A percentile compares a stretch with the other conserved stretches of the same genome.
Evolutionary conservation across 2,888 invertebrate species (phyloP).

Genomic region (Enchytraeus crypticus): DNA sequence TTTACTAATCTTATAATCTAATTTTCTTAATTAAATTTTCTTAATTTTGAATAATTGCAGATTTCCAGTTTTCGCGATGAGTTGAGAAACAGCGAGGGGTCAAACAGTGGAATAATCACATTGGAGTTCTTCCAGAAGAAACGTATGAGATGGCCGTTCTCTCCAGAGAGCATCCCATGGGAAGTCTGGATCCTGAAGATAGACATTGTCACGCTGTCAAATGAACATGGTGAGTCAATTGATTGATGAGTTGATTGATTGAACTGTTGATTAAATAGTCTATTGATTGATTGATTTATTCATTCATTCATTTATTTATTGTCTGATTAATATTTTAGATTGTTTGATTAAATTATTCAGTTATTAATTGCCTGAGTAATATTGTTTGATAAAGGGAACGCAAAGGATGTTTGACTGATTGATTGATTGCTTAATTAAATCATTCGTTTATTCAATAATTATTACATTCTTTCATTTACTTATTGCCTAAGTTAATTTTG

Average conservation of each 20-base stretch:
- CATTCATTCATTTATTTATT: no score
- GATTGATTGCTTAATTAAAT: no score
- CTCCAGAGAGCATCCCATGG: conserved; percentile 88
- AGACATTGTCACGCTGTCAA: conserved; percentile 70
- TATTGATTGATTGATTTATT: no score
- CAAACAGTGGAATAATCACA: conserved; percentile 38
- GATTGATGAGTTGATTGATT: no score
- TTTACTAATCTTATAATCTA: no score
- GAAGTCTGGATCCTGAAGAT: conserved; percentile 94
- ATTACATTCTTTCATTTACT: background rate
- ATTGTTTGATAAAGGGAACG: no score
- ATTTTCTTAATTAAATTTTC: background rate
- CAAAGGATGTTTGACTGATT: no score
- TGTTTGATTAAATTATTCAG: no score
- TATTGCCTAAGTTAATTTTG: no score
- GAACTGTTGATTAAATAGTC: no score
- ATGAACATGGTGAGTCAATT: conserved; percentile 64
- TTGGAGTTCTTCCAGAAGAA: conserved; percentile 90
- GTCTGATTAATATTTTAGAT: no score
- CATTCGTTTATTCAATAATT: background rate
- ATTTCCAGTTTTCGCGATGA: conserved; percentile 12
- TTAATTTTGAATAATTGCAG: background rate
- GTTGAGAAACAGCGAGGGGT: background rate
- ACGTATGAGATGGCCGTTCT: conserved; percentile 79
- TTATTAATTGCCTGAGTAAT: no score